phyloP scores from a whole-genome alignment of 2,888 invertebrate genomes.

The Gibbula magus region DNA sequence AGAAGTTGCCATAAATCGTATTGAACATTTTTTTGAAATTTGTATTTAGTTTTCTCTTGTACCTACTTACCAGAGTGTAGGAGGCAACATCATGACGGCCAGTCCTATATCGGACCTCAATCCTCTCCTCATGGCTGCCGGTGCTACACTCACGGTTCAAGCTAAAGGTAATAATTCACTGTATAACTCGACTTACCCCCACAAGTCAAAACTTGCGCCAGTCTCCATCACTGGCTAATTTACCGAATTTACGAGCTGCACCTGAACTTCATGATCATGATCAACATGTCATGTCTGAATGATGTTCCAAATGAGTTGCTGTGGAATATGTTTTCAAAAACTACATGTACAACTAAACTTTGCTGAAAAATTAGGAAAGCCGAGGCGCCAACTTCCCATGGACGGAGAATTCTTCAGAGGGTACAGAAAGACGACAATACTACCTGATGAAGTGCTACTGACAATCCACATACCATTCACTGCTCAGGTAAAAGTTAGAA shows the following conservation, averaged over 20 bases:
- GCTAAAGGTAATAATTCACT: slow-evolving; percentile 60
- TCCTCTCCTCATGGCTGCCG: slow-evolving; percentile 90
- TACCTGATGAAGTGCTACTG: slow-evolving; percentile 87
- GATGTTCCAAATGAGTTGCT: too few species aligned
- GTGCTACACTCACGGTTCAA: slow-evolving; percentile 56
- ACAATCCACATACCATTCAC: slow-evolving; percentile 86
- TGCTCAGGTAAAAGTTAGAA: slow-evolving; percentile 53
- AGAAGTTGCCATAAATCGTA: too few species aligned
- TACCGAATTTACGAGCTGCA: too few species aligned
- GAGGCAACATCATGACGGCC: slow-evolving; percentile 95
- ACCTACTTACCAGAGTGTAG: slow-evolving; percentile 81
- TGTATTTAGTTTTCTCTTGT: background rate
- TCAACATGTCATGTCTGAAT: too few species aligned
- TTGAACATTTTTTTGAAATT: too few species aligned
- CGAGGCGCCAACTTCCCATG: slow-evolving; percentile 78
- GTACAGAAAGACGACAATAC: slow-evolving; percentile 86
- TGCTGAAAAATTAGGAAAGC: background rate
- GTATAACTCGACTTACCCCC: too few species aligned
- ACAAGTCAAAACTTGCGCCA: too few species aligned
- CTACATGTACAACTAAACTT: too few species aligned
- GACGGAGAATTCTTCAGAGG: slow-evolving; percentile 88
- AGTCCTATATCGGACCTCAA: slow-evolving; percentile 97
- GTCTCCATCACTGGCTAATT: too few species aligned
- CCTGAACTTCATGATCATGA: too few species aligned
- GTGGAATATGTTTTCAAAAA: too few species aligned